Percentiles rank a stretch among this genome's conserved stretches.
These are phyloP conservation scores for Macrophya annulata DNA, from an alignment of 2,888 invertebrate genomes.

Conservation along the genomic window DNA sequence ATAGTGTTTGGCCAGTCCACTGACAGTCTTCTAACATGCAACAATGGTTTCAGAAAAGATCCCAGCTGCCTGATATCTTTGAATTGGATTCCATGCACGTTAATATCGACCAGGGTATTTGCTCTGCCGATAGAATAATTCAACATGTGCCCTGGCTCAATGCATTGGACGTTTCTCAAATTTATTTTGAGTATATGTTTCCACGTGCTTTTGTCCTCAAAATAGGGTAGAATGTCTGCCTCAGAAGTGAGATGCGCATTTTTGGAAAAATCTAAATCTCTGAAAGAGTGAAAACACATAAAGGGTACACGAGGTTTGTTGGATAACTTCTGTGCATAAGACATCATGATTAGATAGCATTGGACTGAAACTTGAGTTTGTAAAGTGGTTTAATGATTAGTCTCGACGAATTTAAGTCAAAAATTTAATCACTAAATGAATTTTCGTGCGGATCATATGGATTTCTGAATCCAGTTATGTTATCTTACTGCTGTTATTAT, in stretches of 20 bases:
- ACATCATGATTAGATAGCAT: not conserved
- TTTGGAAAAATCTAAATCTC: constrained; percentile 5
- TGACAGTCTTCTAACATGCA: not conserved
- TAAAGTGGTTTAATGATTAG: too few species aligned
- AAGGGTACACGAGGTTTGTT: not conserved
- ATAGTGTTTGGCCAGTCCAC: not conserved
- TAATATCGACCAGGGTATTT: not conserved
- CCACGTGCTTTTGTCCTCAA: not conserved
- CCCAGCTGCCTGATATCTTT: not conserved
- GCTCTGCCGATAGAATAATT: not conserved
- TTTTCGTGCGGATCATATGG: too few species aligned
- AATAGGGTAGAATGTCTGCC: not conserved
- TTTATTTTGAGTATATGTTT: not conserved
- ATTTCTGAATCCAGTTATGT: too few species aligned
- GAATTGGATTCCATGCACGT: constrained; percentile 3
- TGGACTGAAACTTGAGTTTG: not conserved
- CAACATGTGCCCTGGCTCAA: not conserved
- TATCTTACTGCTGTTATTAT: too few species aligned
- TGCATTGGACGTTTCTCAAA: not conserved
- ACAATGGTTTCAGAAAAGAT: not conserved
- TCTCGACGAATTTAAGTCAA: too few species aligned
- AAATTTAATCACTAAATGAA: too few species aligned
- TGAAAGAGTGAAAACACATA: not conserved
- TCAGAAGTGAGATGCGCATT: not conserved
- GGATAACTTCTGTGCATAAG: too few species aligned